Evolutionary conservation across 2,797 vertebrate genomes (phyloP).

Genomic region (Danio choprae): DNA sequence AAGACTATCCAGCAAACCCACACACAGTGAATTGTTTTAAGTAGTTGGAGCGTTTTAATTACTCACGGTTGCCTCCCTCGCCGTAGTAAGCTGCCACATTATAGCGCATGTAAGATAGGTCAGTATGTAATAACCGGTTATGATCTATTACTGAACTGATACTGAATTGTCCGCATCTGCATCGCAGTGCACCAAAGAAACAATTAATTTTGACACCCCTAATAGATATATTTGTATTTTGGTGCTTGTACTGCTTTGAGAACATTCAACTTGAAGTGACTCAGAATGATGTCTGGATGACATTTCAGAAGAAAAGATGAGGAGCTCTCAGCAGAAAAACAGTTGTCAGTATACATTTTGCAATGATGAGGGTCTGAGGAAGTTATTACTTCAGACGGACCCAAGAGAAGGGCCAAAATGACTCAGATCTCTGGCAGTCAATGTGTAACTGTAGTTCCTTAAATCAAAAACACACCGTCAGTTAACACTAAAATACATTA

Average conservation of each 20-base stretch:
- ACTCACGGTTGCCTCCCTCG: no score
- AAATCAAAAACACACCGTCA: conserved; percentile 20
- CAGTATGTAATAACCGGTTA: no score
- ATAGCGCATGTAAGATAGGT: no score
- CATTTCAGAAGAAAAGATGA: neutral
- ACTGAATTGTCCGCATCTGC: no score
- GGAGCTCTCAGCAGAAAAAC: neutral
- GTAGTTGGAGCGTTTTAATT: no score
- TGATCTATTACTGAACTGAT: no score
- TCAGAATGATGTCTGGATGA: neutral
- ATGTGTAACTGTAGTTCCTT: neutral
- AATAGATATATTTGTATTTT: neutral
- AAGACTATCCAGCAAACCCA: no score
- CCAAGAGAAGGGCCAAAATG: conserved; percentile 16
- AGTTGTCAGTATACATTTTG: neutral
- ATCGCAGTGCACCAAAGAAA: no score
- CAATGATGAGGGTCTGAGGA: neutral
- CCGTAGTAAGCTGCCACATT: no score
- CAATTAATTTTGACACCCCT: no score
- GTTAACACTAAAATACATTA: neutral
- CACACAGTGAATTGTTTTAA: no score
- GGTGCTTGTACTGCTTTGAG: neutral
- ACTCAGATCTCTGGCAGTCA: conserved; percentile 15
- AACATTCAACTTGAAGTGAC: neutral
- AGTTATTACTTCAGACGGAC: conserved; percentile 8